Percentiles rank a stretch among this genome's conserved stretches.
Evolutionary conservation across 2,888 invertebrate genomes (phyloP).

Genomic region (Nomada goodeniana): DNA sequence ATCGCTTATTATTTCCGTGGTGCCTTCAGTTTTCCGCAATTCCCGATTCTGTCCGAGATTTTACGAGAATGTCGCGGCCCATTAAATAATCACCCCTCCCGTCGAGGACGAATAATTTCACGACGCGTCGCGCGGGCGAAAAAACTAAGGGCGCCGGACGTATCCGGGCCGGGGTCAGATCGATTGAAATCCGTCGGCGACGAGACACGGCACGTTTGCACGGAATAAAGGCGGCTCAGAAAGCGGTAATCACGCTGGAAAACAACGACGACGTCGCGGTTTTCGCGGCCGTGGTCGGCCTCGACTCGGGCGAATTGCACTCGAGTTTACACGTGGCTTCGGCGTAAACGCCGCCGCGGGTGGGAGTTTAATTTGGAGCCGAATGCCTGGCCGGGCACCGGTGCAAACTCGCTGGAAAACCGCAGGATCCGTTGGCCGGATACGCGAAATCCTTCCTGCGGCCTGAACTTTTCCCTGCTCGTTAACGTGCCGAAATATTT

Average conservation of each 20-base stretch:
- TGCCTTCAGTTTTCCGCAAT: too few species aligned
- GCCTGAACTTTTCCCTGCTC: conserved; percentile 17
- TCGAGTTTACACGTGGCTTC: conserved; percentile 60
- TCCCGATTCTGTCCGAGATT: too few species aligned
- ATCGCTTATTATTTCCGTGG: too few species aligned
- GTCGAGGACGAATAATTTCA: too few species aligned
- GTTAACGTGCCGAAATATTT: conserved; percentile 13
- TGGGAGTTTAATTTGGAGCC: conserved; percentile 75
- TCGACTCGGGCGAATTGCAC: conserved; percentile 29
- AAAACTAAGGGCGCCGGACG: too few species aligned
- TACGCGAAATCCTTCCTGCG: conserved; percentile 52
- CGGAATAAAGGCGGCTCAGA: conserved; percentile 20
- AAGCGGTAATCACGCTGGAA: conserved; percentile 39
- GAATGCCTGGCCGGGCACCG: conserved; percentile 61
- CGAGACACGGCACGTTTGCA: conserved; percentile 5
- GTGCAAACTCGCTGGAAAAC: conserved; percentile 64
- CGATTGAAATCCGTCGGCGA: conserved; percentile 20
- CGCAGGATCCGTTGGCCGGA: conserved; percentile 61
- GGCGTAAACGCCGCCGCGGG: conserved; percentile 57
- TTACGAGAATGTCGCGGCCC: too few species aligned
- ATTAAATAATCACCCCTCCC: too few species aligned
- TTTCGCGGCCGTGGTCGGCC: conserved; percentile 43
- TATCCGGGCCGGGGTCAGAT: neutral
- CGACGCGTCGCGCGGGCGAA: too few species aligned
- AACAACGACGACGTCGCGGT: conserved; percentile 48